A percentile compares a stretch with the other conserved stretches of the same genome.
phyloP scores from a whole-genome alignment of 2,797 vertebrate species.

The Enteromius fasciolatus region DNA sequence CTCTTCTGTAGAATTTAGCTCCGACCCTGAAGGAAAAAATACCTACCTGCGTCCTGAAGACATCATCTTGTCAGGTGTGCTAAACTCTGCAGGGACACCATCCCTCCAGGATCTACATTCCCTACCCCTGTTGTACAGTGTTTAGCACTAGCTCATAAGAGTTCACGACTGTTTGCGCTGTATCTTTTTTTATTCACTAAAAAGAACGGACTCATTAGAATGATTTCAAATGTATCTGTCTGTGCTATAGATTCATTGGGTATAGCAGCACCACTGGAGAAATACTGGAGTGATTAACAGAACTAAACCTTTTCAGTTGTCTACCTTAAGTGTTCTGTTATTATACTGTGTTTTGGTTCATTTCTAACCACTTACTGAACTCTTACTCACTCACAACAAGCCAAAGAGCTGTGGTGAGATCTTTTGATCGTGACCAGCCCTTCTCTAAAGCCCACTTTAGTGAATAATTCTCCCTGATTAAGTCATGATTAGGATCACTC shows the following conservation, averaged over 20 bases:
- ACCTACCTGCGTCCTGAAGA: too few species aligned
- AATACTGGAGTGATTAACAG: not conserved
- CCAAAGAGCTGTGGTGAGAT: not conserved
- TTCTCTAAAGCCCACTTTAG: slow-evolving; percentile 29
- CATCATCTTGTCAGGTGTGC: too few species aligned
- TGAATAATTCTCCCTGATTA: slow-evolving; percentile 55
- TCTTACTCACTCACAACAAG: slow-evolving; percentile 13
- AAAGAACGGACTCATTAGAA: not conserved
- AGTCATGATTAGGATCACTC: slow-evolving; percentile 53
- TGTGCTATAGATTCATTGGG: not conserved
- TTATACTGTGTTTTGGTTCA: not conserved
- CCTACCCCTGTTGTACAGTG: too few species aligned
- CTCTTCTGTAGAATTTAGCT: too few species aligned
- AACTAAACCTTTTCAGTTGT: not conserved
- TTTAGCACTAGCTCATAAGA: not conserved
- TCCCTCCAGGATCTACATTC: too few species aligned
- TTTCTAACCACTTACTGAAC: not conserved
- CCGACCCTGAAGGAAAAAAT: too few species aligned
- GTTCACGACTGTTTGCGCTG: too few species aligned
- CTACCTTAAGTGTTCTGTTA: not conserved
- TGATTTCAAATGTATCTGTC: not conserved
- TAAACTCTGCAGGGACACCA: too few species aligned
- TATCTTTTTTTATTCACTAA: not conserved
- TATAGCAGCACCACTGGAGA: not conserved
- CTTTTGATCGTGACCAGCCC: slow-evolving; percentile 25